phyloP scores from a whole-genome alignment of 2,113 vertebrate genomes.

The Aegithalos caudatus region DNA sequence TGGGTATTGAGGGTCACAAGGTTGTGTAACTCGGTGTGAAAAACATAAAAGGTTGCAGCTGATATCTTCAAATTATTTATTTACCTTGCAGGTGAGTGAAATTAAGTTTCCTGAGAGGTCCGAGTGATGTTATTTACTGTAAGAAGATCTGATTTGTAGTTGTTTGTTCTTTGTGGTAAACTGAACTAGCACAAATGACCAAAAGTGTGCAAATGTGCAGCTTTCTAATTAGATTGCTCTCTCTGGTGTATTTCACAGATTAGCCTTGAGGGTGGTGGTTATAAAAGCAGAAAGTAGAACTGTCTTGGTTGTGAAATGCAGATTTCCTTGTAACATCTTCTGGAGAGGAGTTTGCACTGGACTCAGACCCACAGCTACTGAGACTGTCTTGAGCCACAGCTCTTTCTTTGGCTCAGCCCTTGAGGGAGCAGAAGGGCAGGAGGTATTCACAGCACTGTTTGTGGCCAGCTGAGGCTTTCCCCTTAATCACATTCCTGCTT shows the following conservation, averaged over 20 bases:
- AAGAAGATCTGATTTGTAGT: background rate
- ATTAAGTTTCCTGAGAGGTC: background rate
- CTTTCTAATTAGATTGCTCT: background rate
- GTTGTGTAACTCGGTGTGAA: background rate
- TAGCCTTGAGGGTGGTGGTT: fast-evolving
- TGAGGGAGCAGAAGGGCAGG: background rate
- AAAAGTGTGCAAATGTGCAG: background rate
- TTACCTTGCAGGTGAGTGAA: background rate
- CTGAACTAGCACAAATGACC: background rate
- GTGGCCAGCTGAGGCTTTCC: background rate
- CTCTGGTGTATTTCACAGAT: background rate
- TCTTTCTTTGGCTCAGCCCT: background rate
- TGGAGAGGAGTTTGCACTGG: background rate
- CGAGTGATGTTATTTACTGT: background rate
- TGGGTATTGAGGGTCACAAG: background rate
- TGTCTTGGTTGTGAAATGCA: background rate
- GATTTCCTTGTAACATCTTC: background rate
- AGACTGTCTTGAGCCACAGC: background rate
- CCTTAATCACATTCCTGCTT: background rate
- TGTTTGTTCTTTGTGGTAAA: background rate
- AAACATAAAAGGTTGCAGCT: background rate
- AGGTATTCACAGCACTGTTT: background rate
- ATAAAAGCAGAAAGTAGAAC: background rate
- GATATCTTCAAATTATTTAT: background rate
- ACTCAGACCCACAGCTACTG: fast-evolving